Evolutionary conservation across 2,797 vertebrate genomes (phyloP).

Genomic region (Leptatherina wallacei): DNA sequence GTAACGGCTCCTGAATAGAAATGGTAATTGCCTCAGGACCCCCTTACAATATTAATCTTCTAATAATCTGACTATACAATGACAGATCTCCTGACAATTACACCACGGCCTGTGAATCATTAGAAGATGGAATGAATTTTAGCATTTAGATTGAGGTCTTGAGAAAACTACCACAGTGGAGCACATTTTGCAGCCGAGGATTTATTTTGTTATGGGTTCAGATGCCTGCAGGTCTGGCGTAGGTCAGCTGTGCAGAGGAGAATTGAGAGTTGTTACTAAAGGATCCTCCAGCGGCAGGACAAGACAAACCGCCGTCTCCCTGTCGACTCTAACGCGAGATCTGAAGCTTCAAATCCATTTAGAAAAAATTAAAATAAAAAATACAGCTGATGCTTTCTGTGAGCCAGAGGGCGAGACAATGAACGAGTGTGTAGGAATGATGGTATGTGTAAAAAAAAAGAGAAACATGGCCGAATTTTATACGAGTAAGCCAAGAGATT

Average conservation of each 20-base stretch:
- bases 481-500: constrained; percentile 56
- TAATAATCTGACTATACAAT: constrained; percentile 65
- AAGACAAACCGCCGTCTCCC: constrained; percentile 33
- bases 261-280: constrained; percentile 35
- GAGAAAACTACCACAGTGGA: constrained; percentile 11
- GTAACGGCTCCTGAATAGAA: constrained; percentile 43
- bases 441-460: constrained; percentile 19
- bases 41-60: constrained; percentile 68
- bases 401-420: constrained; percentile 34
- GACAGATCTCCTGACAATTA: constrained; percentile 65
- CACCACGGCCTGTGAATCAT: constrained; percentile 38
- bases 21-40: constrained; percentile 59
- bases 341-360: constrained; percentile 20
- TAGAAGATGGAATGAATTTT: constrained; percentile 51
- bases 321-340: constrained; percentile 23
- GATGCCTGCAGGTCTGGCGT: constrained; percentile 36
- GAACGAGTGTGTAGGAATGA: constrained; percentile 21
- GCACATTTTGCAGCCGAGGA: constrained; percentile 23
- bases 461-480: constrained; percentile 50
- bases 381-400: background rate
- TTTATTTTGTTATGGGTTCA: constrained; percentile 29
- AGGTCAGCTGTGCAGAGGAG: constrained; percentile 43
- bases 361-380: background rate
- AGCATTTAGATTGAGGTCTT: constrained; percentile 60
- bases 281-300: constrained; percentile 35